Evolutionary conservation across 1,140 invertebrate species (phyloP).

Genomic region (Chionoecetes opilio): DNA sequence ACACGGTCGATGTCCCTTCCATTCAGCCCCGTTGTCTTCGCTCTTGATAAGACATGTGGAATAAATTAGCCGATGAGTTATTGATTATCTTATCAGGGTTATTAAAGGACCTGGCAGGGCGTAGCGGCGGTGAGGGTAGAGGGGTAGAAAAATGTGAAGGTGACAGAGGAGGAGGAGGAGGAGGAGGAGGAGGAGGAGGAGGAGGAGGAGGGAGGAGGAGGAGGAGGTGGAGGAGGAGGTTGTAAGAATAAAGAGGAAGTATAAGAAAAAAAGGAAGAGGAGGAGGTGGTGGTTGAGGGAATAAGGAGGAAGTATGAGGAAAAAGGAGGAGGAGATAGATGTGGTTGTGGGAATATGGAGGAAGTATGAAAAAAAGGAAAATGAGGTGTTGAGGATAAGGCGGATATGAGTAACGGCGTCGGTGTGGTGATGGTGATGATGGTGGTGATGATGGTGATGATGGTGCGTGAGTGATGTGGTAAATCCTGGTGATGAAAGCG

Average conservation of each 20-base stretch:
- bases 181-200: neutral
- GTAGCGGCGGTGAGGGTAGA: neutral
- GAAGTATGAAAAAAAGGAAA: too few relatives aligned
- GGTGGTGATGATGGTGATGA: too few relatives aligned
- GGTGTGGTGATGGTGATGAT: too few relatives aligned
- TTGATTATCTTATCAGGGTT: slow-evolving; percentile 32
- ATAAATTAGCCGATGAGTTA: slow-evolving; percentile 66
- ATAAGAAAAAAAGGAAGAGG: too few relatives aligned
- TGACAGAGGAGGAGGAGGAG: neutral
- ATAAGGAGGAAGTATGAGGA: too few relatives aligned
- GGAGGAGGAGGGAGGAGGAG: neutral
- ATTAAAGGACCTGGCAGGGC: slow-evolving; percentile 10
- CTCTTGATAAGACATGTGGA: slow-evolving; percentile 49
- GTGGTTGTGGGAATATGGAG: too few relatives aligned
- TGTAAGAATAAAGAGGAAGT: too few relatives aligned
- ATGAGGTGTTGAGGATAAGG: too few relatives aligned
- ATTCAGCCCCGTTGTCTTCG: slow-evolving; percentile 27
- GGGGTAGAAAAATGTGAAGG: neutral
- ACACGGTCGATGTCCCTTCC: slow-evolving; percentile 42
- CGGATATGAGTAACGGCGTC: too few relatives aligned
- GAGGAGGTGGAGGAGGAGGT: too few relatives aligned
- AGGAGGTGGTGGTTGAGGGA: too few relatives aligned
- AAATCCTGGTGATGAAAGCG: neutral
- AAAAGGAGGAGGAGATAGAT: too few relatives aligned
- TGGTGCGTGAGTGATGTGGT: neutral